These are phyloP conservation scores for Lissonota sp. DNA, from an alignment of 2,888 invertebrate species.

Conservation along the genomic window DNA sequence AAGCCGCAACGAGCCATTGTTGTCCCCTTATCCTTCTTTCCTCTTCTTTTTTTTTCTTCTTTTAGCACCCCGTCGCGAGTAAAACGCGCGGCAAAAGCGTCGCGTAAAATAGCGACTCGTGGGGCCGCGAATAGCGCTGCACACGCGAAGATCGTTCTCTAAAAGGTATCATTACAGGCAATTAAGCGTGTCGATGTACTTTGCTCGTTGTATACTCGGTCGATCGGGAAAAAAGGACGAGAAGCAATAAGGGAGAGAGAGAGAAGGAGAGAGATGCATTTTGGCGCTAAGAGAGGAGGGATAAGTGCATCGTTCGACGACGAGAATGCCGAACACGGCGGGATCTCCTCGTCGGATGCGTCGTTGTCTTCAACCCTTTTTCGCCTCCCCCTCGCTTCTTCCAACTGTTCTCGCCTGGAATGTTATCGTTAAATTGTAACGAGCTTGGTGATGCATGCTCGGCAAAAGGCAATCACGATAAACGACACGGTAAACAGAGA, in stretches of 20 bases:
- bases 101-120: conserved; percentile 8
- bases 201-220: conserved; percentile 44
- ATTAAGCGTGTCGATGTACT: conserved; percentile 64
- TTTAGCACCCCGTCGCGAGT: too few species aligned
- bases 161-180: conserved; percentile 66
- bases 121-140: not conserved
- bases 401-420: conserved; percentile 26
- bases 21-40: too few species aligned
- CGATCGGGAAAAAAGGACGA: conserved; percentile 57
- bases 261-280: conserved; percentile 28
- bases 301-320: conserved; percentile 40
- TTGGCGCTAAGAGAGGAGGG: conserved; percentile 2
- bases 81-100: too few species aligned
- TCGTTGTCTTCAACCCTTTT: conserved; percentile 40
- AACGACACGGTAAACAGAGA: too few species aligned
- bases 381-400: conserved; percentile 14
- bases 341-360: conserved; percentile 16
- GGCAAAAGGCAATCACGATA: not conserved
- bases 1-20: too few species aligned
- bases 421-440: conserved; percentile 65
- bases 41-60: too few species aligned
- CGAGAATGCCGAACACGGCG: conserved; percentile 17
- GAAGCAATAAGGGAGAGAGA: conserved; percentile 13
- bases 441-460: conserved; percentile 54
- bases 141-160: conserved; percentile 56